Conservation (phyloP, 2,888 invertebrate genomes). For the Tromatobia lineatoria region DNA sequence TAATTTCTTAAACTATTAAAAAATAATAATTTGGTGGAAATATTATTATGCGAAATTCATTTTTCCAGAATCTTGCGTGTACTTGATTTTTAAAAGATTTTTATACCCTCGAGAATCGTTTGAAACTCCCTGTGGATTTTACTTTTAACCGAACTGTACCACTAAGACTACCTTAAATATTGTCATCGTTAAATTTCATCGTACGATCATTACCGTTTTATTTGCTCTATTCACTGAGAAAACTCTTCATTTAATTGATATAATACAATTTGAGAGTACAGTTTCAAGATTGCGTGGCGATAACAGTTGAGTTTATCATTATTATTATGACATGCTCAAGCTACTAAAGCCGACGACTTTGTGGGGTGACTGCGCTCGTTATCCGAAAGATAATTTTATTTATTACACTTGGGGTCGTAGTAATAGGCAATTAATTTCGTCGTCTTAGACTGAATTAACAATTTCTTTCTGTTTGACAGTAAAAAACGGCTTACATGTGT, state of each 20-base stretch:
- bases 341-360: background rate
- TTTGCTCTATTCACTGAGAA: constrained; percentile 11
- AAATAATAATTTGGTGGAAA: too few relatives aligned
- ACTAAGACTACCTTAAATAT: background rate
- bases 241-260: constrained; percentile 39
- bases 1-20: too few relatives aligned
- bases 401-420: background rate
- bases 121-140: too few relatives aligned
- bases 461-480: too few relatives aligned
- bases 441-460: background rate
- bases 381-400: background rate
- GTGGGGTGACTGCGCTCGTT: constrained; percentile 10
- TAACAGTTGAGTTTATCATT: constrained; percentile 31
- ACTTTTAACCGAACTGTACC: too few relatives aligned
- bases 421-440: background rate
- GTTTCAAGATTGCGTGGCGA: constrained; percentile 6
- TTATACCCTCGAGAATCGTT: too few relatives aligned
- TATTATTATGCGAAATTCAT: too few relatives aligned
- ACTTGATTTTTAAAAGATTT: too few relatives aligned
- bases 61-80: too few relatives aligned
- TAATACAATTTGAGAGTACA: constrained; percentile 3
- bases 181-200: constrained; percentile 22
- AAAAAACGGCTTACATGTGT: too few relatives aligned
- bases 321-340: background rate
- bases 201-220: constrained; percentile 6